These are phyloP conservation scores for Ariopsis seemanni DNA, from an alignment of 2,113 vertebrate species.

Conservation along the genomic window DNA sequence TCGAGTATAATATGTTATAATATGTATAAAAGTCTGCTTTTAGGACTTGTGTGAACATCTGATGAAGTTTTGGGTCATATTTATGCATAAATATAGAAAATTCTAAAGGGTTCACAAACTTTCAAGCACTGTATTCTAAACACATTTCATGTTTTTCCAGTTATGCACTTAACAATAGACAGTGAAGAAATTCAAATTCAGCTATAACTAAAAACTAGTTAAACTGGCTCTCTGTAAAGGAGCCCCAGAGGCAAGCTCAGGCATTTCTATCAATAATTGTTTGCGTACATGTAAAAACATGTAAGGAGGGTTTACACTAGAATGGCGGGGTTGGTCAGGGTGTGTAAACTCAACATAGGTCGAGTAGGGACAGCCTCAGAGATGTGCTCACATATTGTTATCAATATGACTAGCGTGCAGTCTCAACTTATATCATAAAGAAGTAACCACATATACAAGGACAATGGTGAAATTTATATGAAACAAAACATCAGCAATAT, in stretches of 20 bases:
- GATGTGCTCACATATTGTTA: slow-evolving; percentile 20
- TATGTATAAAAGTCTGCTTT: no score
- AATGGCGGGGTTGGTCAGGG: slow-evolving; percentile 19
- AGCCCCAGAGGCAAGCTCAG: slow-evolving; percentile 33
- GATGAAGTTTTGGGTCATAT: no score
- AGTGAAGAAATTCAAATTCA: slow-evolving; percentile 15
- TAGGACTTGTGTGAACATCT: no score
- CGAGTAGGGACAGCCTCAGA: slow-evolving; percentile 15
- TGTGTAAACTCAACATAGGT: slow-evolving; percentile 1
- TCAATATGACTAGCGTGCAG: not conserved
- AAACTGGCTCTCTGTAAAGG: slow-evolving; percentile 30
- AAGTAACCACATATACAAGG: not conserved
- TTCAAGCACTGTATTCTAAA: not conserved
- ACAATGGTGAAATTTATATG: not conserved
- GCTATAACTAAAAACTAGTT: not conserved
- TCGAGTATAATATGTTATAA: no score
- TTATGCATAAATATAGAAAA: no score
- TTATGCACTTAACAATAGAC: not conserved
- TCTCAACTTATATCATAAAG: not conserved
- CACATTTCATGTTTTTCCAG: not conserved
- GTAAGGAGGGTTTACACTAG: slow-evolving; percentile 32
- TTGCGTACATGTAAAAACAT: slow-evolving; percentile 37
- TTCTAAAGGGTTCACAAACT: no score
- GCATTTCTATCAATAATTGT: slow-evolving; percentile 24
- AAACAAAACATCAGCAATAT: not conserved